phyloP scores from a whole-genome alignment of 23 tunicate genomes.

The Oikopleura dioica region DNA sequence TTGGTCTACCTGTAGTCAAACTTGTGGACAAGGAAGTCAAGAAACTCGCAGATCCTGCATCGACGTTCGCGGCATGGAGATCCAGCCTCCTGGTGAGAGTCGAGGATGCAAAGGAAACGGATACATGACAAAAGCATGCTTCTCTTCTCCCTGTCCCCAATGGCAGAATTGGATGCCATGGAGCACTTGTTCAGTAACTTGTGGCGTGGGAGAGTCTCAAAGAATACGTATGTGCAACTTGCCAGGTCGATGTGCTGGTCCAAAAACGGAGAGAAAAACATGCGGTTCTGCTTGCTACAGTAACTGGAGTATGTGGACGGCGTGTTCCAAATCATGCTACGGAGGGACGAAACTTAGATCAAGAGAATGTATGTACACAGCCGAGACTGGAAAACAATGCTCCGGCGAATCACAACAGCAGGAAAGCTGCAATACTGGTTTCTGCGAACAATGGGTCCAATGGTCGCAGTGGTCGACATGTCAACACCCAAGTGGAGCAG shows the following conservation, averaged over 20 bases:
- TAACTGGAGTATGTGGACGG: background rate
- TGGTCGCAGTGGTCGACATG: conserved; percentile 2
- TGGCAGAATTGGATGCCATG: background rate
- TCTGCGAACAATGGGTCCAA: background rate
- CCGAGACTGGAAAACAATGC: background rate
- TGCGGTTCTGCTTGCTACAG: background rate
- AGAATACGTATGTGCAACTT: background rate
- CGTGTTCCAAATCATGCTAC: background rate
- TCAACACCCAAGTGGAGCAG: background rate
- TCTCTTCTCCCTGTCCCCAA: background rate
- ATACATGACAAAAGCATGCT: background rate
- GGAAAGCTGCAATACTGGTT: background rate
- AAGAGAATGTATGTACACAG: background rate
- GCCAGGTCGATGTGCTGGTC: background rate
- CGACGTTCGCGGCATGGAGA: background rate
- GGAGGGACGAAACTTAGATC: background rate
- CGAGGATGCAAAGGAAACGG: background rate
- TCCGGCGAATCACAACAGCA: background rate
- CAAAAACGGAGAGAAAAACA: background rate
- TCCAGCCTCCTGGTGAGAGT: background rate
- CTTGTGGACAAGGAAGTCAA: background rate
- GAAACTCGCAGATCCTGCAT: background rate
- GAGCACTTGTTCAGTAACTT: background rate
- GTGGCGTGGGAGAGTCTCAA: background rate
- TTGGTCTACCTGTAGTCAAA: background rate